Evolutionary conservation across 2,113 vertebrate genomes (phyloP).

Genomic region (Hepsetus odoe): DNA sequence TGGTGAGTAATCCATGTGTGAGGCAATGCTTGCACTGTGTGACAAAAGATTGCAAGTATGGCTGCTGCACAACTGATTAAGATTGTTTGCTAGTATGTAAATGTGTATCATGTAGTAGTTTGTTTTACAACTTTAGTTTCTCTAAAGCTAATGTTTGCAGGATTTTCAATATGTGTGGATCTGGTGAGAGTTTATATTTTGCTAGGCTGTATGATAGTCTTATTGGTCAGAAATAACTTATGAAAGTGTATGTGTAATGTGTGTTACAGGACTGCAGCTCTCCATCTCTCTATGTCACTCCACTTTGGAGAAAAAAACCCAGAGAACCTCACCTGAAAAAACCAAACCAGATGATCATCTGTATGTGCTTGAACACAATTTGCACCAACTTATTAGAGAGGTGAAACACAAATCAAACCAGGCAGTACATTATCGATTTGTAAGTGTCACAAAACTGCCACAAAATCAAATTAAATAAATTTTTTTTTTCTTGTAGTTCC

Average conservation of each 20-base stretch:
- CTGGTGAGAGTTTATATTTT: not conserved
- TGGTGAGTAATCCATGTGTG: too few species aligned
- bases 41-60: too few species aligned
- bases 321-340: constrained; percentile 82
- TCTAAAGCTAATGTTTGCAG: not conserved
- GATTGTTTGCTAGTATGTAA: not conserved
- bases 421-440: not conserved
- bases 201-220: not conserved
- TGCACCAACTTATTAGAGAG: constrained; percentile 97
- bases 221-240: not conserved
- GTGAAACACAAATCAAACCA: constrained; percentile 64
- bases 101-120: not conserved
- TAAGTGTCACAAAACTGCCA: too few species aligned
- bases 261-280: constrained; percentile 88
- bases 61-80: too few species aligned
- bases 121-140: too few species aligned
- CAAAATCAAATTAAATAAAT: too few species aligned
- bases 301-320: constrained; percentile 89
- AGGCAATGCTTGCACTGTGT: too few species aligned
- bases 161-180: not conserved
- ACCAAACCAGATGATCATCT: constrained; percentile 90
- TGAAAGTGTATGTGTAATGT: not conserved
- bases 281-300: constrained; percentile 96
- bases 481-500: constrained; percentile 86
- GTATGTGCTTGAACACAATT: constrained; percentile 94